phyloP scores from a whole-genome alignment of 1,140 invertebrate species.

The Epicauta chinensis region DNA sequence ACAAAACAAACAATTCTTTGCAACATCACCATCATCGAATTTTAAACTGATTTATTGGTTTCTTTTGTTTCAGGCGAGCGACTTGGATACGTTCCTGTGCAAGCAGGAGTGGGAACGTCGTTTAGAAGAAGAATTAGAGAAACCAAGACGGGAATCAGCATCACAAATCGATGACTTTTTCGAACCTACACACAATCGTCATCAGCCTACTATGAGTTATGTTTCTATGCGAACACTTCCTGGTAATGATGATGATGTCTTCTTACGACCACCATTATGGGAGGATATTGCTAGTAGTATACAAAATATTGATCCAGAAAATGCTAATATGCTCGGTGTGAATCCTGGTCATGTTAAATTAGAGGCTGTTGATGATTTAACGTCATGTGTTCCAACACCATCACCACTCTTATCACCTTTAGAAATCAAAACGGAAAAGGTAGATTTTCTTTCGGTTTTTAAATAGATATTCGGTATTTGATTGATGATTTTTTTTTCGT shows the following conservation, averaged over 20 bases:
- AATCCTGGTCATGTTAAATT: conserved; percentile 62
- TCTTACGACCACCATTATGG: conserved; percentile 75
- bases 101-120: conserved; percentile 53
- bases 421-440: conserved; percentile 63
- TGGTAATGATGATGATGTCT: conserved; percentile 63
- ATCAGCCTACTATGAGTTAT: conserved; percentile 45
- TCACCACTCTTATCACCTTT: conserved; percentile 63
- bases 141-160: conserved; percentile 54
- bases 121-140: conserved; percentile 51
- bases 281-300: conserved; percentile 85
- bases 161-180: conserved; percentile 66
- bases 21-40: not conserved
- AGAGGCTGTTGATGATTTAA: conserved; percentile 60
- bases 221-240: conserved; percentile 47
- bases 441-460: conserved; percentile 6
- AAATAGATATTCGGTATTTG: not conserved
- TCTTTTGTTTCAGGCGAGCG: conserved; percentile 49
- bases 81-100: conserved; percentile 55
- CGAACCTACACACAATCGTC: conserved; percentile 38
- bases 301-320: conserved; percentile 80
- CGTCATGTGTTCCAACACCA: conserved; percentile 48
- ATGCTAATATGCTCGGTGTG: conserved; percentile 74
- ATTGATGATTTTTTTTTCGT: not conserved
- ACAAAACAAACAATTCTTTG: not conserved
- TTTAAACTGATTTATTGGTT: not conserved